Conservation (phyloP, 2,888 invertebrate species). For the Pyrrhosoma nymphula region DNA sequence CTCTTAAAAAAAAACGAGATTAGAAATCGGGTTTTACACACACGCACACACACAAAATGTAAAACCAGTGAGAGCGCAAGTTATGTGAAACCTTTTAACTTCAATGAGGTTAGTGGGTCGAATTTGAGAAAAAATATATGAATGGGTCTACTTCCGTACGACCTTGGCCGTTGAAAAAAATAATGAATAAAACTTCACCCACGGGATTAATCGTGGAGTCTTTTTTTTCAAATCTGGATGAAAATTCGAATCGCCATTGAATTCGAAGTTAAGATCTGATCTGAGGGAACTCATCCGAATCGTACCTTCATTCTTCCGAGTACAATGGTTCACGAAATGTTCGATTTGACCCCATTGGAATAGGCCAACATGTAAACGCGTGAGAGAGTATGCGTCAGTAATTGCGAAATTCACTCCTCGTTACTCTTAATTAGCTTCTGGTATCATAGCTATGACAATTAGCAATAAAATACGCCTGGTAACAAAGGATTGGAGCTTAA, state of each 20-base stretch:
- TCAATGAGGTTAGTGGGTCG: constrained; percentile 9
- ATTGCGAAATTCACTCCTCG: no score
- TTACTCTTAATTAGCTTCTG: no score
- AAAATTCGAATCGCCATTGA: background rate
- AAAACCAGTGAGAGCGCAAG: background rate
- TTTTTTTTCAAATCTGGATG: background rate
- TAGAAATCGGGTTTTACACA: background rate
- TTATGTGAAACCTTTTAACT: background rate
- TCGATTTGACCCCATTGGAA: background rate
- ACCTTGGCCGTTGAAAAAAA: background rate
- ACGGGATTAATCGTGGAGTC: background rate
- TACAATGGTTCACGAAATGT: background rate
- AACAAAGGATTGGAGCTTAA: no score
- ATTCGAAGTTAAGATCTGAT: background rate
- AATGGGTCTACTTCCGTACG: background rate
- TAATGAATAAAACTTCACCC: background rate
- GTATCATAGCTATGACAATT: no score
- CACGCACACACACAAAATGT: background rate
- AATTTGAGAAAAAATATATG: background rate
- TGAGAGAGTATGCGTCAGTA: no score
- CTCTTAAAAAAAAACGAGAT: background rate
- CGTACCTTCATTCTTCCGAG: background rate
- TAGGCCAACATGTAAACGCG: no score
- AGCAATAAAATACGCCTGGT: no score
- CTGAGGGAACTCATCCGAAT: background rate